Evolutionary conservation across 2,797 vertebrate species (phyloP).

Genomic region (Emys orbicularis): DNA sequence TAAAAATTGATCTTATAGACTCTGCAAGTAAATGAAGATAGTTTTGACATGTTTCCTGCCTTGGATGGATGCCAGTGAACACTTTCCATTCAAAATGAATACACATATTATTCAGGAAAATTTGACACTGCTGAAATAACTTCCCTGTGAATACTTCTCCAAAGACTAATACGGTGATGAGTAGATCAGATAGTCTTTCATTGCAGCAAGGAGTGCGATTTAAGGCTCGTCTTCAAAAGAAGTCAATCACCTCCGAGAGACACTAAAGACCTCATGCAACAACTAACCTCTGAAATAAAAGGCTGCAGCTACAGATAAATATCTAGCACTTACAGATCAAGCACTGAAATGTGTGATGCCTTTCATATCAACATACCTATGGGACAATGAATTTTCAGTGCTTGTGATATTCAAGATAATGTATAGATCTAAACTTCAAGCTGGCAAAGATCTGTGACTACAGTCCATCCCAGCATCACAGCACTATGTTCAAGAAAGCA

Average conservation of each 20-base stretch:
- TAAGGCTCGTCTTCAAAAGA: constrained; percentile 22
- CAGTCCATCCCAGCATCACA: neutral
- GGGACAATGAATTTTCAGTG: neutral
- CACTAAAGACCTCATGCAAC: neutral
- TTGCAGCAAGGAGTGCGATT: neutral
- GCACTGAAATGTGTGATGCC: neutral
- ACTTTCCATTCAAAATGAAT: constrained; percentile 38
- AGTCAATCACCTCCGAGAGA: neutral
- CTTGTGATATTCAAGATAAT: neutral
- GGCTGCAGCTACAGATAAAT: neutral
- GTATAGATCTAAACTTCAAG: neutral
- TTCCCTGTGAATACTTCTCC: neutral
- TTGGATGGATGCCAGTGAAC: neutral
- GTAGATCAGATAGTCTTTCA: constrained; percentile 9
- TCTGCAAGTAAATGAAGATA: constrained; percentile 26
- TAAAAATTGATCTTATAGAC: neutral
- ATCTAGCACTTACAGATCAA: neutral
- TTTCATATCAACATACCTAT: neutral
- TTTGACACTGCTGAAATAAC: constrained; percentile 35
- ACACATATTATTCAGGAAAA: constrained; percentile 32
- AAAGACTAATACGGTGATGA: neutral
- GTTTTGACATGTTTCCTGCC: constrained; percentile 4
- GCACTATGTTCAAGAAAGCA: neutral
- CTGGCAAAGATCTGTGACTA: neutral
- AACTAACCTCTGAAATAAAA: neutral